Conservation (phyloP, 1,140 invertebrate species). For the Cherax destructor region DNA sequence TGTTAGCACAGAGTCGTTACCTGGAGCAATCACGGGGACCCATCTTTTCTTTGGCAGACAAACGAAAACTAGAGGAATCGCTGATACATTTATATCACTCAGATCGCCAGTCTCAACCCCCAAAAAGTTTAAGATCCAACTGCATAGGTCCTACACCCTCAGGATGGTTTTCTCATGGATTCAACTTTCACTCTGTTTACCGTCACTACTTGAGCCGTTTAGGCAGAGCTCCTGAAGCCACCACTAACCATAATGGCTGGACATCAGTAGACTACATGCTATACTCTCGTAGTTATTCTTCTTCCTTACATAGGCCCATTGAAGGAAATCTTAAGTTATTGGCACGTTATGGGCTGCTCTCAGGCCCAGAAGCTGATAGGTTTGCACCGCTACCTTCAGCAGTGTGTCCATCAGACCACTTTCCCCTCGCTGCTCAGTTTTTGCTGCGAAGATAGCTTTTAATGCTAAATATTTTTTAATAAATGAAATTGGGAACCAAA, state of each 20-base stretch:
- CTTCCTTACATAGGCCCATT: slow-evolving; percentile 26
- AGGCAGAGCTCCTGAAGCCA: slow-evolving; percentile 77
- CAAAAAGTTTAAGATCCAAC: not conserved
- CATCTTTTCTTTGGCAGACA: slow-evolving; percentile 51
- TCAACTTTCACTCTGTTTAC: slow-evolving; percentile 75
- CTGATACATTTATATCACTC: slow-evolving; percentile 43
- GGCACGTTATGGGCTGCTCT: slow-evolving; percentile 81
- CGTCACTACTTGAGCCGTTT: slow-evolving; percentile 72
- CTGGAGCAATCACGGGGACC: slow-evolving; percentile 70
- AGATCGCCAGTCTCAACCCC: not conserved
- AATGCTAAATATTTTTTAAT: not conserved
- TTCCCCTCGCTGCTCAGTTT: slow-evolving; percentile 82
- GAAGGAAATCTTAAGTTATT: slow-evolving; percentile 78
- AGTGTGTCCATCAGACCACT: slow-evolving; percentile 85
- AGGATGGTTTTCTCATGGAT: slow-evolving; percentile 73
- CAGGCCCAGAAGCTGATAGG: slow-evolving; percentile 78
- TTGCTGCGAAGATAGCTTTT: slow-evolving; percentile 65
- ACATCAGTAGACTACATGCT: slow-evolving; percentile 89
- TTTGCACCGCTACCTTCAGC: slow-evolving; percentile 84
- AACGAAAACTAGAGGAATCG: slow-evolving; percentile 55
- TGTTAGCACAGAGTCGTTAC: slow-evolving; percentile 74
- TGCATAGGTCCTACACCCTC: slow-evolving; percentile 49
- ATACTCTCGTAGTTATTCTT: slow-evolving; percentile 78
- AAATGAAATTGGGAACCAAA: not conserved
- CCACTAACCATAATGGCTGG: slow-evolving; percentile 86